These are phyloP conservation scores for Oedothorax gibbosus DNA, from an alignment of 1,140 invertebrate genomes.

Conservation along the genomic window DNA sequence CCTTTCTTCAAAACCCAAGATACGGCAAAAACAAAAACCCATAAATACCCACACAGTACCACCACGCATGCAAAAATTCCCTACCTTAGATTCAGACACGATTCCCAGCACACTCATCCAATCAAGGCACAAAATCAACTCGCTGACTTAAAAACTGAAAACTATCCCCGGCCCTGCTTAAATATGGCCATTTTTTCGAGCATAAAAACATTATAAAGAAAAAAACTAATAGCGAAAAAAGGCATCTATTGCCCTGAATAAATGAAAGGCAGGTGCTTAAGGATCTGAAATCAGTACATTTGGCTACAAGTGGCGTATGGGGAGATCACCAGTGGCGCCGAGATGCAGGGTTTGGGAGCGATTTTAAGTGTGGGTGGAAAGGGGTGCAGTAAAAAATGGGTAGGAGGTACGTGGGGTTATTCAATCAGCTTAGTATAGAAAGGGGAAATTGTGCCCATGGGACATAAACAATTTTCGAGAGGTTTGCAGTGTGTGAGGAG, in stretches of 20 bases:
- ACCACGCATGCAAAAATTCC: no score
- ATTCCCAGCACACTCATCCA: constrained; percentile 13
- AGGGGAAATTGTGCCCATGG: constrained; percentile 46
- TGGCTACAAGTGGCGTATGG: constrained; percentile 36
- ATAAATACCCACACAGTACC: no score
- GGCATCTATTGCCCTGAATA: constrained; percentile 22
- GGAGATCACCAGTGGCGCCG: constrained; percentile 3
- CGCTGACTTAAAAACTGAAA: not conserved
- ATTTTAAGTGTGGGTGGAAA: constrained; percentile 44
- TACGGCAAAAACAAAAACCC: no score
- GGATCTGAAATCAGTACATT: constrained; percentile 49
- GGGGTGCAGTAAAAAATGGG: constrained; percentile 41
- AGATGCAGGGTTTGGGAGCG: constrained; percentile 32
- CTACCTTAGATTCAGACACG: not conserved
- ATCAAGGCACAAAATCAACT: not conserved
- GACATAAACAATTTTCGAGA: constrained; percentile 54
- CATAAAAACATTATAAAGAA: constrained; percentile 6
- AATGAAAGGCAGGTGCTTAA: constrained; percentile 36
- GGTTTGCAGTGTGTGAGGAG: constrained; percentile 17
- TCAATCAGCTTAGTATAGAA: constrained; percentile 52
- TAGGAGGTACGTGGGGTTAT: constrained; percentile 21
- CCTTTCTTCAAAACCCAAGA: no score
- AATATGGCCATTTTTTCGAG: constrained; percentile 10
- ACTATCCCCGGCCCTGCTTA: not conserved
- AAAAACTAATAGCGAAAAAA: not conserved